Evolutionary conservation across 2,797 vertebrate species (phyloP).

Genomic region (Acrossocheilus fasciatus): DNA sequence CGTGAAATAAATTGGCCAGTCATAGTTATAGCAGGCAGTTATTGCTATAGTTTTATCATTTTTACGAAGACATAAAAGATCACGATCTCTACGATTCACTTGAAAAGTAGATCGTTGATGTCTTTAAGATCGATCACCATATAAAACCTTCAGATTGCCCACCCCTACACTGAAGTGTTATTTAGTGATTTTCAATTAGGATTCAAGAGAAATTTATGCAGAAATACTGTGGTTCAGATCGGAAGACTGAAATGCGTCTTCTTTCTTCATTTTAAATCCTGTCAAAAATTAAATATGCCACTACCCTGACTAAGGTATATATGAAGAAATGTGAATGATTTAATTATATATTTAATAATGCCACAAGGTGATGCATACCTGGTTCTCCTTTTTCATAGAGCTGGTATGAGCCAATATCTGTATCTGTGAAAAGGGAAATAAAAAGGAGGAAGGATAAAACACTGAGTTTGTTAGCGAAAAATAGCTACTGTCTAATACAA

Average conservation of each 20-base stretch:
- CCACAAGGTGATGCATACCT: conserved; percentile 81
- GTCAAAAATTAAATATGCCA: background rate
- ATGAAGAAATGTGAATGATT: background rate
- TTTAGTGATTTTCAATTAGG: background rate
- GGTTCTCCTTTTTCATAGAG: conserved; percentile 91
- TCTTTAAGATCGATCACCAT: background rate
- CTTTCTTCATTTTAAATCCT: background rate
- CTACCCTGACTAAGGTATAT: background rate
- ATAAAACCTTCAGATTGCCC: background rate
- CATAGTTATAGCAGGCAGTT: background rate
- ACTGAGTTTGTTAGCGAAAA: background rate
- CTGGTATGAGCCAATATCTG: conserved; percentile 92
- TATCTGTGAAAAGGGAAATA: conserved; percentile 79
- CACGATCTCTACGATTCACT: background rate
- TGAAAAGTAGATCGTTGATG: background rate
- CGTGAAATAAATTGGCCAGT: background rate
- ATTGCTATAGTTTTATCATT: background rate
- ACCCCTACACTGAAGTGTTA: background rate
- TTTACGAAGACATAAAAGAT: background rate
- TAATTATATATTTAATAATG: background rate
- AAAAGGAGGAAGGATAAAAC: conserved; percentile 31
- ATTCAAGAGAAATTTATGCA: background rate
- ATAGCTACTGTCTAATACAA: background rate
- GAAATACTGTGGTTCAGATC: background rate
- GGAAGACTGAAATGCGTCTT: background rate